Evolutionary conservation across 2,113 vertebrate genomes (phyloP), one percentile per base, ranked within the genome.

Genomic region (Crotalus helleri): DNA sequence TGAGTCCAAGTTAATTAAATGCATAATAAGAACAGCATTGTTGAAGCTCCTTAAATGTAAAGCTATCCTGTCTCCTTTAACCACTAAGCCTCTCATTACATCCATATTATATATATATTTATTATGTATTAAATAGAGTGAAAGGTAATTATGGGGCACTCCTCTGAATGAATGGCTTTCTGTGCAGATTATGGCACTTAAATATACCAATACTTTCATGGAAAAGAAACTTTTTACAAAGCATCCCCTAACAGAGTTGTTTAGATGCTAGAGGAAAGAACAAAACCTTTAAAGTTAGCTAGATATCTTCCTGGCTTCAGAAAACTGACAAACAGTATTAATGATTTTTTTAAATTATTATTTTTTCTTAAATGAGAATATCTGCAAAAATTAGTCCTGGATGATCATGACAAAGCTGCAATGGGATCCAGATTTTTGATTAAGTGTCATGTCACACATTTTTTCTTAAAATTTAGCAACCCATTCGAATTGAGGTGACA

Each of bases 51-150:
- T 64, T 86, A 91, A 57, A 93, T 92, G 90, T n/a, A 91, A 53
- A 92, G 24, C 5, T 88, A 92, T 61, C 87, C 85, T 95, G 93
- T 89, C 95, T 93, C 11, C 86, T 85, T 95, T 92, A 91, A 74
- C 44, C 58, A 33, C 53, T 92, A 85, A 87, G 44, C 92, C 87
- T 91, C 46, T 94, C 85, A 85, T 93, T 95, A 88, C 58, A 57
- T 90, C 91, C n/a, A 90, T 53, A 81, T 59, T 94, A 88, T 26
- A 59, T 26, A 59, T 85, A 58, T 92, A 92, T 81, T 85, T 89
- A 92, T 94, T 96, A 94, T 61, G 92, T 93, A 94, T 93, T 94
- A 96, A 93, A 89, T 49, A 93, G 44, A 86, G 88, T 69, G 93
- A 49, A 0, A 0, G 51, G 51, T 61, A 29, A 53, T 88, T 95